A percentile compares a stretch with the other conserved stretches of the same genome.
phyloP scores from a whole-genome alignment of 2,888 invertebrate species.

The Ectobius pallidus region DNA sequence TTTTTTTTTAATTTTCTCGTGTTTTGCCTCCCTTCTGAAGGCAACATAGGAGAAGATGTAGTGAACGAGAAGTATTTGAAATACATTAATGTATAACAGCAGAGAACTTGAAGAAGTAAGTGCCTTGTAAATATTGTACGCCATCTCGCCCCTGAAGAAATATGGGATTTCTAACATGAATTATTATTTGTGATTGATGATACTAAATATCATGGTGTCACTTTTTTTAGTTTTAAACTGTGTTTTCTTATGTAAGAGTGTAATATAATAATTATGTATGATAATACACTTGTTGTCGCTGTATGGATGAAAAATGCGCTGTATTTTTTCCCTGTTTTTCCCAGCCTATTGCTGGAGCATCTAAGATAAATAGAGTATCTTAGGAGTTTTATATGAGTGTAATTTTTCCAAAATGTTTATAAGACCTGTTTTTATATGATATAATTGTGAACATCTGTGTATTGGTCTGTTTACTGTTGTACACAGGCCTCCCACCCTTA shows the following conservation, averaged over 20 bases:
- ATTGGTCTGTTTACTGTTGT: neutral
- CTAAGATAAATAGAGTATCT: slow-evolving; percentile 16
- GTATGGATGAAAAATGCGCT: slow-evolving; percentile 14
- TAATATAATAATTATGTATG: slow-evolving; percentile 35
- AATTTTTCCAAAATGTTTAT: slow-evolving; percentile 28
- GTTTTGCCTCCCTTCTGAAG: slow-evolving; percentile 3
- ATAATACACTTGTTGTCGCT: slow-evolving; percentile 31
- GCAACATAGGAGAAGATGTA: slow-evolving; percentile 4
- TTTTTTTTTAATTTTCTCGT: slow-evolving; percentile 17
- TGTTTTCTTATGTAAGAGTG: slow-evolving; percentile 36
- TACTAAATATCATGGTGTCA: slow-evolving; percentile 34
- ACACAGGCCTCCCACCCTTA: neutral
- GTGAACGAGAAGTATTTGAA: neutral
- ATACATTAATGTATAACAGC: slow-evolving; percentile 7
- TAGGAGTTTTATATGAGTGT: slow-evolving; percentile 22
- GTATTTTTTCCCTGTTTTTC: slow-evolving; percentile 15
- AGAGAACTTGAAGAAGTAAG: slow-evolving; percentile 27
- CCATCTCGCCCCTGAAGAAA: slow-evolving; percentile 26
- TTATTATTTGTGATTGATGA: slow-evolving; percentile 40
- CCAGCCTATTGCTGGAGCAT: slow-evolving; percentile 21
- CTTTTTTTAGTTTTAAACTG: slow-evolving; percentile 31
- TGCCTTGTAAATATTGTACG: slow-evolving; percentile 41
- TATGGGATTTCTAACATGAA: slow-evolving; percentile 30
- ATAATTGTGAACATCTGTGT: neutral
- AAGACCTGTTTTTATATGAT: slow-evolving; percentile 26